Percentiles rank a stretch among this genome's conserved stretches.
Conservation (phyloP, 2,113 vertebrate genomes). For the Tiliqua scincoides region DNA sequence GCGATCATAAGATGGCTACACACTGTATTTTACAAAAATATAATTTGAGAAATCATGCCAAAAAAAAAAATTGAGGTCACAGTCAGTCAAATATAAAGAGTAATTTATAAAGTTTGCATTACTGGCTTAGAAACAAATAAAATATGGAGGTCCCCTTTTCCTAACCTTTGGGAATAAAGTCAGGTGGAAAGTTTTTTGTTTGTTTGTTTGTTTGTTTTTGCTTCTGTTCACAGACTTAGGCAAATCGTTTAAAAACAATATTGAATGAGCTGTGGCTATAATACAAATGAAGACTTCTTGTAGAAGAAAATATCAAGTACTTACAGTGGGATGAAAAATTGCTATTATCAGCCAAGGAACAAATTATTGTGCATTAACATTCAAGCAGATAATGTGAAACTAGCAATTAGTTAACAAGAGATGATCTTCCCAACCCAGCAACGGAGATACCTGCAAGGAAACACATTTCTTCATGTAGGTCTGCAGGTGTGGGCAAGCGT, state of each 20-base stretch:
- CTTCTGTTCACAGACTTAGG: background rate
- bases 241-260: background rate
- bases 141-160: background rate
- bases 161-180: background rate
- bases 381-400: background rate
- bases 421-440: background rate
- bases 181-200: background rate
- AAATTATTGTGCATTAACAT: background rate
- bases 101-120: background rate
- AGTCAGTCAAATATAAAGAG: background rate
- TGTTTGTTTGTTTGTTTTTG: no score
- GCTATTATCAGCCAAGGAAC: background rate
- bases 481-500: background rate
- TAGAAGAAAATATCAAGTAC: constrained; percentile 23
- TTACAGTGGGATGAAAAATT: background rate
- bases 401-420: constrained; percentile 36
- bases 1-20: background rate
- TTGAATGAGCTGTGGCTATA: accelerated
- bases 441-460: background rate
- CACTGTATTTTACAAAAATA: background rate
- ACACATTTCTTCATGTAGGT: background rate
- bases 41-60: background rate
- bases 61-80: background rate
- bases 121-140: background rate
- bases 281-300: constrained; percentile 28